Percentiles rank a stretch among this genome's conserved stretches.
Conservation (phyloP, 1,140 invertebrate genomes). For the Parapsyche elsis region DNA sequence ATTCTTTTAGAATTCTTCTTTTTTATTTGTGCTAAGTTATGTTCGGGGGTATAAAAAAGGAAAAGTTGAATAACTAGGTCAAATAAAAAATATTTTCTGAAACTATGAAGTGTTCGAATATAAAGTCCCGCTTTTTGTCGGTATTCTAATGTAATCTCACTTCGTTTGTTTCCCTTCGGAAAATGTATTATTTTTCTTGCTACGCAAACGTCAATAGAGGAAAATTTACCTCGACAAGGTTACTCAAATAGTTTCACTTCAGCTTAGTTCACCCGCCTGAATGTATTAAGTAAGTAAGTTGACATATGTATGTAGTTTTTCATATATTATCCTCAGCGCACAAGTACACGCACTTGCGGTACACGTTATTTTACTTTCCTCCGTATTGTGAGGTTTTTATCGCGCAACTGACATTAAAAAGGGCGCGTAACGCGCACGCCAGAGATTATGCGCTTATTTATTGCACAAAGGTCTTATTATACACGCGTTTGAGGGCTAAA, state of each 20-base stretch:
- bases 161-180: conserved; percentile 21
- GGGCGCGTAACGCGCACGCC: neutral
- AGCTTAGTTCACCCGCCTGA: too few relatives aligned
- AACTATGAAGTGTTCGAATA: conserved; percentile 12
- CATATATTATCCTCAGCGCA: too few relatives aligned
- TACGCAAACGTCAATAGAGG: conserved; percentile 20
- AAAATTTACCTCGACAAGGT: neutral
- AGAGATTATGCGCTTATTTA: conserved; percentile 16
- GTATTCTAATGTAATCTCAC: conserved; percentile 35
- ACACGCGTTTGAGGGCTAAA: conserved; percentile 21
- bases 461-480: conserved; percentile 27
- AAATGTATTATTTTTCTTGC: conserved; percentile 19
- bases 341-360: too few relatives aligned
- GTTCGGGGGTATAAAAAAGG: too few relatives aligned
- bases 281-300: too few relatives aligned
- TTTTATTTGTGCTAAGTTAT: too few relatives aligned
- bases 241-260: conserved; percentile 10
- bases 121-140: conserved; percentile 21
- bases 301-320: too few relatives aligned
- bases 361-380: too few relatives aligned
- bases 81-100: conserved; percentile 16
- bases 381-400: neutral
- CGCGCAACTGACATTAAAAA: neutral
- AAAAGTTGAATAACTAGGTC: neutral
- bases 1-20: too few relatives aligned